A percentile compares a stretch with the other conserved stretches of the same genome.
Conservation (phyloP, 2,888 invertebrate species). For the Pristionchus entomophagus region DNA sequence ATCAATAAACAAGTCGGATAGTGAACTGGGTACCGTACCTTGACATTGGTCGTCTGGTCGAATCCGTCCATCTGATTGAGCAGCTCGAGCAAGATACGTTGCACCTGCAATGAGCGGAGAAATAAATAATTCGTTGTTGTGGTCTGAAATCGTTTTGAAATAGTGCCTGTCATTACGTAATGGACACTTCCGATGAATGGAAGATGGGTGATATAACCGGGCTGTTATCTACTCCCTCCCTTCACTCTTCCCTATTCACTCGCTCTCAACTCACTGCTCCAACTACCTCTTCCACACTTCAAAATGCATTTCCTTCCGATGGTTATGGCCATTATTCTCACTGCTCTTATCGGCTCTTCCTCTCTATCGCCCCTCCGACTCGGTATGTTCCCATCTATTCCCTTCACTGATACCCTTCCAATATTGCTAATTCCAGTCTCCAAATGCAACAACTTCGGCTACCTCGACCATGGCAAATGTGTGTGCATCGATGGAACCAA, state of each 20-base stretch:
- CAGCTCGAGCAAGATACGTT: conserved; percentile 94
- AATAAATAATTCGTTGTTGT: neutral
- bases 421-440: neutral
- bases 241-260: neutral
- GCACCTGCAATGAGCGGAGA: conserved; percentile 83
- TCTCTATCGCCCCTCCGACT: neutral
- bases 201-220: neutral
- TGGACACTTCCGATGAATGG: neutral
- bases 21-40: conserved; percentile 80
- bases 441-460: neutral
- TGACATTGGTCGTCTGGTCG: conserved; percentile 99
- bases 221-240: neutral
- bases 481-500: neutral
- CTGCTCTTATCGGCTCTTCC: neutral
- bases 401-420: neutral
- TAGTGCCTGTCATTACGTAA: neutral
- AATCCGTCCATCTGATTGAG: conserved; percentile 99
- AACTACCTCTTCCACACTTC: neutral
- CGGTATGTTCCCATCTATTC: neutral
- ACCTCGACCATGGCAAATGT: neutral
- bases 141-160: neutral
- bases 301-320: neutral
- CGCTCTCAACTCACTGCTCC: neutral
- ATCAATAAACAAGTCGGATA: neutral
- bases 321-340: neutral